Percentiles rank a stretch among this genome's conserved stretches.
phyloP scores from a whole-genome alignment of 1,140 invertebrate species.

The Chrysomallon squamiferum region DNA sequence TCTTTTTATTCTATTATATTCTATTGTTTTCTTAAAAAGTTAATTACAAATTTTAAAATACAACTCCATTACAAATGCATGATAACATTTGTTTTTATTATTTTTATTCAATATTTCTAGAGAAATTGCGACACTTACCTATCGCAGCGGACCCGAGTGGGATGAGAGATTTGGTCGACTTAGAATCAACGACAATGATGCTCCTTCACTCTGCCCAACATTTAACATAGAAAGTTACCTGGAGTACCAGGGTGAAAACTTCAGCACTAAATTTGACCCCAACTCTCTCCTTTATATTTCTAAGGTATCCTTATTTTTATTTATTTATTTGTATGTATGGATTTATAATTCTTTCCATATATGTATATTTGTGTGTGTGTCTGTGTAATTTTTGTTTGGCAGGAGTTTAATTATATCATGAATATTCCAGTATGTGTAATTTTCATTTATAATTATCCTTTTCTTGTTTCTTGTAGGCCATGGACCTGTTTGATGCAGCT shows the following conservation, averaged over 20 bases:
- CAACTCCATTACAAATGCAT: not conserved
- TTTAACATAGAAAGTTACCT: conserved; percentile 64
- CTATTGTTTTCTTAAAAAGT: too few species aligned
- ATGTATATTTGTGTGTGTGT: too few species aligned
- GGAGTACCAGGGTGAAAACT: conserved; percentile 61
- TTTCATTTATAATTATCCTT: not conserved
- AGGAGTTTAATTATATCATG: too few species aligned
- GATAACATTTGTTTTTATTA: not conserved
- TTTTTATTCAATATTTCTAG: conserved; percentile 23
- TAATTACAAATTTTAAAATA: too few species aligned
- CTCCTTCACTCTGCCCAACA: conserved; percentile 54
- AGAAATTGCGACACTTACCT: conserved; percentile 63
- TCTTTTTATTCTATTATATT: too few species aligned
- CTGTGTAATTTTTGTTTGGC: too few species aligned
- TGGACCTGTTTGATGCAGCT: conserved; percentile 62
- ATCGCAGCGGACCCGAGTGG: conserved; percentile 64
- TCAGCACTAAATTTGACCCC: conserved; percentile 62
- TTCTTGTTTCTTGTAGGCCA: conserved; percentile 44
- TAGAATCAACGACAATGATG: conserved; percentile 42
- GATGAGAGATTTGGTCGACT: conserved; percentile 57
- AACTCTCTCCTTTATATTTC: conserved; percentile 64
- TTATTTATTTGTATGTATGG: too few species aligned
- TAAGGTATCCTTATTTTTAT: conserved; percentile 44
- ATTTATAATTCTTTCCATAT: too few species aligned
- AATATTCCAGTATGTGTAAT: too few species aligned